These are phyloP conservation scores for Grammomys dolichurus DNA, from an alignment of 2,113 vertebrate genomes.

Conservation along the genomic window DNA sequence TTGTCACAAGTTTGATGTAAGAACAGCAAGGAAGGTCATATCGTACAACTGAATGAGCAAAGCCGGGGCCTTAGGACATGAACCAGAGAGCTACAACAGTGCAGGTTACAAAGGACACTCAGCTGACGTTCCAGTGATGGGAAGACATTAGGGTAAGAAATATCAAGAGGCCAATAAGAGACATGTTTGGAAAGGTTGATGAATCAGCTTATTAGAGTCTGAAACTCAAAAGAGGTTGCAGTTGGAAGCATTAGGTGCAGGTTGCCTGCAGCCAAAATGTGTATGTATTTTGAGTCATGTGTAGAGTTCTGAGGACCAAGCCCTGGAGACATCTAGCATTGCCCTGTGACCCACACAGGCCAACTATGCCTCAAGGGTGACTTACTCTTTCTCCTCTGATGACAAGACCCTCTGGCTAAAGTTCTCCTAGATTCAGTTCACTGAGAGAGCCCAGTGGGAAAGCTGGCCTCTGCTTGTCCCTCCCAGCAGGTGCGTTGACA, in stretches of 20 bases:
- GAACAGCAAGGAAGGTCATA: background rate
- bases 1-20: background rate
- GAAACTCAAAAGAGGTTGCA: background rate
- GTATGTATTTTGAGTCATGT: background rate
- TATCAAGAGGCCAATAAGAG: background rate
- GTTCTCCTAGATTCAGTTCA: background rate
- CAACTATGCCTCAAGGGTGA: background rate
- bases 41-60: background rate
- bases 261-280: background rate
- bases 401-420: background rate
- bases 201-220: background rate
- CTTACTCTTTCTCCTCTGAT: background rate
- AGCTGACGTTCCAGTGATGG: background rate
- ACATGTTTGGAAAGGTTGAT: background rate
- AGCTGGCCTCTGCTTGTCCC: background rate
- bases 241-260: background rate
- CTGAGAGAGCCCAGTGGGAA: background rate
- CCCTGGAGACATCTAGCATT: too few relatives aligned
- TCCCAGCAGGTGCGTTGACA: too few relatives aligned
- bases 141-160: too few relatives aligned
- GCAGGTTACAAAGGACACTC: background rate
- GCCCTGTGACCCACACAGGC: background rate
- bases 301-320: background rate
- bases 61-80: background rate
- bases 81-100: background rate